Percentiles rank a stretch among this genome's conserved stretches.
These are phyloP conservation scores for Paradisaea rubra DNA, from an alignment of 2,113 vertebrate genomes.

Conservation along the genomic window DNA sequence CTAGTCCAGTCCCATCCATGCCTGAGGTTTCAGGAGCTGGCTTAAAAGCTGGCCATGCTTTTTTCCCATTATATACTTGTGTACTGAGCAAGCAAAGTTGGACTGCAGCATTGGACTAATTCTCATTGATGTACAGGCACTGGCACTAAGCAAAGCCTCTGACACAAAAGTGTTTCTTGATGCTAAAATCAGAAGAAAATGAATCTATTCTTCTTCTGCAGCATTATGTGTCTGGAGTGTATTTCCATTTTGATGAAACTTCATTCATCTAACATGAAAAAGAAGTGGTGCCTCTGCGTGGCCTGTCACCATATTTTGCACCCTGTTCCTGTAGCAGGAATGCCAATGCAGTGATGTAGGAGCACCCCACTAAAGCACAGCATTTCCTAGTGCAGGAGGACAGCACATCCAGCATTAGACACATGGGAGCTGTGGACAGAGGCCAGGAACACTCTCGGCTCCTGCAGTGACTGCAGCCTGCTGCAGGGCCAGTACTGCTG, in stretches of 20 bases:
- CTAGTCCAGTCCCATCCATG: background rate
- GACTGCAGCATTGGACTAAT: background rate
- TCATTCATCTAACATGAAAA: background rate
- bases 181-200: background rate
- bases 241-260: background rate
- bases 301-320: background rate
- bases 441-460: background rate
- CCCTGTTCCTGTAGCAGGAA: background rate
- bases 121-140: background rate
- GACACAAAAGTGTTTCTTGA: background rate
- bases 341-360: background rate
- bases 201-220: background rate
- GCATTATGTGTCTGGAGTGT: background rate
- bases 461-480: accelerated
- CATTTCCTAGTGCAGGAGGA: background rate
- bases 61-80: background rate
- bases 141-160: background rate
- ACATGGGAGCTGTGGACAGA: accelerated
- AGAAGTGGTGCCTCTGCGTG: background rate
- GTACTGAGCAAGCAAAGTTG: background rate
- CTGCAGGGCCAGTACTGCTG: background rate
- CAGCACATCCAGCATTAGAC: accelerated
- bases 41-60: background rate
- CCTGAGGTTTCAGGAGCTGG: background rate
- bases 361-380: background rate